Evolutionary conservation across 2,797 vertebrate species (phyloP).

Genomic region (Hephaestus fuliginosus): DNA sequence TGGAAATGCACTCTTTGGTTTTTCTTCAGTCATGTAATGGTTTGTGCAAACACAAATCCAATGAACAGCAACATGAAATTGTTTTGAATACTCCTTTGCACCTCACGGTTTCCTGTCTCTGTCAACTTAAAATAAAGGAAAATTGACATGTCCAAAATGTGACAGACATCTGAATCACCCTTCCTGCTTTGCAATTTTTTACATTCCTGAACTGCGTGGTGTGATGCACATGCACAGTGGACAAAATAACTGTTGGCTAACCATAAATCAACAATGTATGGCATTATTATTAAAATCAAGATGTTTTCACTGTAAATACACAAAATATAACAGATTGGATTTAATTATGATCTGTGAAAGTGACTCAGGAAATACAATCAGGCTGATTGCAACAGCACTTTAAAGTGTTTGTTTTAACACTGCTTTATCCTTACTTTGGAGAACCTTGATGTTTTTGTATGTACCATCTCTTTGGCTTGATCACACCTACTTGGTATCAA

Average conservation of each 20-base stretch:
- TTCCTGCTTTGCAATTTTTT: too few relatives aligned
- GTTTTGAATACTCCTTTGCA: not conserved
- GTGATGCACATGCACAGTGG: not conserved
- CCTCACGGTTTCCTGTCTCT: conserved; percentile 6
- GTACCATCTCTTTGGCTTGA: too few relatives aligned
- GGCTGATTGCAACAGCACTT: not conserved
- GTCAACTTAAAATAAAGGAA: conserved; percentile 18
- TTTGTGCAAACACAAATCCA: not conserved
- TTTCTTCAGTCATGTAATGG: not conserved
- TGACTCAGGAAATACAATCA: not conserved
- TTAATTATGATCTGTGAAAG: not conserved
- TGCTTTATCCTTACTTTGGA: not conserved
- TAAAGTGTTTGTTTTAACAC: not conserved
- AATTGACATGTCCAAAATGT: not conserved
- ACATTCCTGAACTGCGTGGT: not conserved
- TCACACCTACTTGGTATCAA: not conserved
- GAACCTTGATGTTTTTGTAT: not conserved
- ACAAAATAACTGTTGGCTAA: not conserved
- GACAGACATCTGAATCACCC: not conserved
- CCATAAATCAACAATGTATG: not conserved
- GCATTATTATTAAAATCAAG: not conserved
- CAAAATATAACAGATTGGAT: not conserved
- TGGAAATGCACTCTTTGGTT: not conserved
- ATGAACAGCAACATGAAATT: not conserved
- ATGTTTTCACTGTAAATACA: too few relatives aligned